Evolutionary conservation across 2,113 vertebrate species (phyloP), one percentile per base, ranked within the genome.

Genomic region (Manacus vitellinus): DNA sequence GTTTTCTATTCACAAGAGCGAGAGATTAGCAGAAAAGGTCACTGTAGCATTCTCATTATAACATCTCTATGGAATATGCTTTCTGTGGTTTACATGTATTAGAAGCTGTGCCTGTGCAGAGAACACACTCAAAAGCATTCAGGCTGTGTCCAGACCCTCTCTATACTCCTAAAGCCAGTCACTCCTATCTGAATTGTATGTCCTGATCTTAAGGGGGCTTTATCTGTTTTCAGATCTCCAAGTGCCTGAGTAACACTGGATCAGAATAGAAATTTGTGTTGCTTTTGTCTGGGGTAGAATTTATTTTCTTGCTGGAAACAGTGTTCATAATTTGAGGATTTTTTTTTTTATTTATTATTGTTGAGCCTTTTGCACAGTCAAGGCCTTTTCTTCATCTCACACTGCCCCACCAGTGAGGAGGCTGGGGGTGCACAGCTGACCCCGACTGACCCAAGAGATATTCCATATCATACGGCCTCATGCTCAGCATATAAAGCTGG

Each of bases 1-100:
- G 24, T 90, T 90, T 94, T 62, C 62, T 49, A 16, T 66, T 73
- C 65, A 85, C n/a, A 74, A n/a, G 31, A 87, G 55, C 84, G 17
- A 28, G 24, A 79, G 35, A 80, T 89, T 55, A 95, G 33, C 33
- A 91, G 79, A 43, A 77, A 91, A 78, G 39, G 63, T 86, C 0
- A 0, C 43, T 62, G 28, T 19, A 30, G 35, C 79, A 44, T 43
- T 49, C 47, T 58, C 63, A 47, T 66, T 70, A 43, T 1, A 74
- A 47, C 63, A 44, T 47, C 65, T 85, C 83, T 55, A 28, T 20
- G 35, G 63, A 89, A 67, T 12, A 55, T 13, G 14, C 27, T 10
- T 55, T 77, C 51, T 54, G n/a, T 55, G 17, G 17, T 85, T 67
- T 18, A 24, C 14, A 0, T 8, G 9, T 25, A 14, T 19, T 35